Evolutionary conservation across 1,140 invertebrate genomes (phyloP), one percentile per base, ranked within the genome.

Genomic region (Drosophila athabasca): DNA sequence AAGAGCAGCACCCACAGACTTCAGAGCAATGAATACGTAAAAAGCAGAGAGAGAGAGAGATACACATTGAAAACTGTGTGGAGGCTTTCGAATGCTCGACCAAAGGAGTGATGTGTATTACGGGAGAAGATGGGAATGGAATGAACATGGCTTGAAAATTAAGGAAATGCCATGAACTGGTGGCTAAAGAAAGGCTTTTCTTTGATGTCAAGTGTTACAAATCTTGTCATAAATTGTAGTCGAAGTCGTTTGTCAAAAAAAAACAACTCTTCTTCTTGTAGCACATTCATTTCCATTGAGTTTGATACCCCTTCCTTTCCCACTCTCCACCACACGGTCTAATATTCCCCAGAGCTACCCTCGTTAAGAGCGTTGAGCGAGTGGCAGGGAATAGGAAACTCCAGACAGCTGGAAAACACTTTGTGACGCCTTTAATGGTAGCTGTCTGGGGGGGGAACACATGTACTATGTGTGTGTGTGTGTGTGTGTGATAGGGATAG

Each of bases 21-120:
- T 72, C 41, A 76, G 31, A 55, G 77, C 82, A 70, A 85, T 85
- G 82, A 85, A 85, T 85, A 85, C 78, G 81, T 85, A 85, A 87
- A 67, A 53, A 46, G 59, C 35, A 11, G 9, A 24, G 35, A 29
- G 39, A 24, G 35, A 29, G 39, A 43, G 26, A 35, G 48, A 43
- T 15, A 35, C 3, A 53, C 1, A 13, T 22, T 24, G 5, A 7
- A 24, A 43, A 54, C 44, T 3, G 19, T n/a, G 35, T 22, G 22
- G 48, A 29, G 22, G 48, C 11, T 51, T 39, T 8, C 41, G 51
- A 8, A 31, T 64, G 26, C 59, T 73, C 59, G 70, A 55, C 48
- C 7, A 1, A 0, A 0, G 50, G n/a, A 49, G 13, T 55, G 44
- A 15, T 22, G 31, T 55, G 17, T 3, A 45, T 8, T 13, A 1